Evolutionary conservation across 2,888 invertebrate genomes (phyloP).

Genomic region (Agrotis segetum): DNA sequence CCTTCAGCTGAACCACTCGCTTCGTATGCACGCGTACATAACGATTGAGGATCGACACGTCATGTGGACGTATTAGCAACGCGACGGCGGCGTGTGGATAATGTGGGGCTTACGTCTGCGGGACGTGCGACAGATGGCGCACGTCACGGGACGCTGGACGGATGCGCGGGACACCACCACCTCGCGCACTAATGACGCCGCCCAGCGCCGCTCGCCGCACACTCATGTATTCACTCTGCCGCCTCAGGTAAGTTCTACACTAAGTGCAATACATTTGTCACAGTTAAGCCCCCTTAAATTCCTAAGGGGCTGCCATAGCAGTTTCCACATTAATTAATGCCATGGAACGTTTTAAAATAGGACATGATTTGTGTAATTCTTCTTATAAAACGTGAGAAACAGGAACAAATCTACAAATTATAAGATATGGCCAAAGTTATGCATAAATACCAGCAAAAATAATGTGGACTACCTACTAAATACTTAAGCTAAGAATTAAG

Average conservation of each 20-base stretch:
- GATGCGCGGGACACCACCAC: constrained; percentile 41
- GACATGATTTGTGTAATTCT: background rate
- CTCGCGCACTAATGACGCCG: constrained; percentile 13
- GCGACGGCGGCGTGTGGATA: constrained; percentile 9
- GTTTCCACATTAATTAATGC: background rate
- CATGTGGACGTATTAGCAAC: constrained; percentile 40
- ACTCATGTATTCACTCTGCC: constrained; percentile 6
- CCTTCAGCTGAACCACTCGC: background rate
- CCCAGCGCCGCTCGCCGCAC: constrained; percentile 10
- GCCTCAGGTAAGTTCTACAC: background rate
- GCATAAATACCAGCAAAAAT: background rate
- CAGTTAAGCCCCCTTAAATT: background rate
- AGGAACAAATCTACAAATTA: background rate
- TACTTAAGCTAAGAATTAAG: background rate
- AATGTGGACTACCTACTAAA: background rate
- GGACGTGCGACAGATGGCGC: constrained; percentile 38
- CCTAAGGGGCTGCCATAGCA: background rate
- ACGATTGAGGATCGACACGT: constrained; percentile 31
- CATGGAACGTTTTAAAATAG: background rate
- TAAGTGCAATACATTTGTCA: constrained; percentile 3
- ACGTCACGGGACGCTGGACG: constrained; percentile 23
- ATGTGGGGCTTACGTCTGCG: constrained; percentile 44
- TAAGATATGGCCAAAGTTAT: background rate
- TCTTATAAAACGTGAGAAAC: background rate
- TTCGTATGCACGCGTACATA: constrained; percentile 6